Conservation (phyloP, 2,113 vertebrate species). For the Neodon shergylaensis region DNA sequence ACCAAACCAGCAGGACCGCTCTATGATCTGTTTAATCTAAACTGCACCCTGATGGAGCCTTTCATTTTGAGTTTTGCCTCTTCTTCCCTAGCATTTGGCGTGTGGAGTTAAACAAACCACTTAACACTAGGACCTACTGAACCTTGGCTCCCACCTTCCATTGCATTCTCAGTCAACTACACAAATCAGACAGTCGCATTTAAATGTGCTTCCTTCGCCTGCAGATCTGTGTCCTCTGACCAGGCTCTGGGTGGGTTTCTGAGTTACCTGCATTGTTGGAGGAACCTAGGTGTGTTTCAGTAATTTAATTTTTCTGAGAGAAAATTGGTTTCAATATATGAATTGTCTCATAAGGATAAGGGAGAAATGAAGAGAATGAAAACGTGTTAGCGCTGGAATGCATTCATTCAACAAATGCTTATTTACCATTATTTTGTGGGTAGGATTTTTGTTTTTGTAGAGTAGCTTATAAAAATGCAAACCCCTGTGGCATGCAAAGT, state of each 20-base stretch:
- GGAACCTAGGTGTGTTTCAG: slow-evolving; percentile 31
- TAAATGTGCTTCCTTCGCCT: slow-evolving; percentile 12
- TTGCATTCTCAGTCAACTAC: slow-evolving; percentile 40
- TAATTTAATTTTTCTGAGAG: slow-evolving; percentile 55
- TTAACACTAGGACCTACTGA: background rate
- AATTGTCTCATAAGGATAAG: slow-evolving; percentile 39
- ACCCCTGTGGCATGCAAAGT: slow-evolving; percentile 26
- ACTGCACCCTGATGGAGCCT: background rate
- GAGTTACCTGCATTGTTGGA: background rate
- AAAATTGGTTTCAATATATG: slow-evolving; percentile 44
- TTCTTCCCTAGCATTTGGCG: background rate
- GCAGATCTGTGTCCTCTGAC: background rate
- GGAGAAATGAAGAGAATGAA: slow-evolving; percentile 47
- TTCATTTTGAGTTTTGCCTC: background rate
- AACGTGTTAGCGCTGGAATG: slow-evolving; percentile 44
- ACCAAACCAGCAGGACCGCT: background rate
- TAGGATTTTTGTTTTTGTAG: slow-evolving; percentile 55
- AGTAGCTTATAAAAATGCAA: slow-evolving; percentile 51
- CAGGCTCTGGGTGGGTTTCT: slow-evolving; percentile 11
- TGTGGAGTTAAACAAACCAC: slow-evolving; percentile 21
- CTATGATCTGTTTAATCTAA: slow-evolving; percentile 14
- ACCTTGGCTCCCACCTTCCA: background rate
- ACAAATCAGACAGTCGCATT: slow-evolving; percentile 29
- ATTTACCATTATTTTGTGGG: slow-evolving; percentile 60
- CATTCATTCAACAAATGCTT: slow-evolving; percentile 43